Evolutionary conservation across 2,888 invertebrate genomes (phyloP).

Genomic region (Aphidius colemani): DNA sequence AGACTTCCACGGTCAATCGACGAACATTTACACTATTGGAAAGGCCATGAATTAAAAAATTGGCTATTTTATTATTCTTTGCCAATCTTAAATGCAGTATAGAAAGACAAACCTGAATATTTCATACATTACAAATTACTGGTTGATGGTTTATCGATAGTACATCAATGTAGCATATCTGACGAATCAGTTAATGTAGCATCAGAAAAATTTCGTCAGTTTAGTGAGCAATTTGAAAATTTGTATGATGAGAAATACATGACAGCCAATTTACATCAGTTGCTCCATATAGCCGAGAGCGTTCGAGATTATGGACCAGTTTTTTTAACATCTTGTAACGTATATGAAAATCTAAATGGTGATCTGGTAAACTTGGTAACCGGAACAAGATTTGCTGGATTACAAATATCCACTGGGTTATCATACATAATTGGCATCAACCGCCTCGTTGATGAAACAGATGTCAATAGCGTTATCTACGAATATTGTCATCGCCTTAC

Average conservation of each 20-base stretch:
- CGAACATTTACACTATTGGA: conserved; percentile 16
- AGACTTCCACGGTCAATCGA: conserved; percentile 13
- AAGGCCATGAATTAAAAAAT: conserved; percentile 19
- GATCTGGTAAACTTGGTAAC: conserved; percentile 2
- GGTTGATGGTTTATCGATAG: conserved; percentile 2
- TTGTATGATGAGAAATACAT: conserved; percentile 14
- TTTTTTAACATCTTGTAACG: conserved; percentile 17
- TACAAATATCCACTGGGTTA: conserved; percentile 14
- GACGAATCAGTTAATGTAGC: conserved; percentile 7
- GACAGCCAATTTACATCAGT: conserved; percentile 17
- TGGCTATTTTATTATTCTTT: conserved; percentile 25
- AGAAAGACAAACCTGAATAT: background rate
- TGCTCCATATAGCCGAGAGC: conserved; percentile 8
- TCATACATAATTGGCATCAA: conserved; percentile 3
- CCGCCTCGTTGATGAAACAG: conserved; percentile 6
- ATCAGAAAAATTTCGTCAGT: conserved; percentile 12
- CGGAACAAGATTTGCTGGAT: conserved; percentile 11
- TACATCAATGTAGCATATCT: conserved; percentile 18
- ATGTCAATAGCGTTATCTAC: background rate
- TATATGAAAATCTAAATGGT: conserved; percentile 14
- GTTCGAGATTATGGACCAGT: conserved; percentile 17
- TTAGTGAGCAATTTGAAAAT: conserved; percentile 10
- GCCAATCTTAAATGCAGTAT: conserved; percentile 6
- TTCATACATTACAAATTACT: conserved; percentile 19
- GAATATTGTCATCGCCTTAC: conserved; percentile 18